phyloP scores from a whole-genome alignment of 2,113 vertebrate genomes.

The Chiloscyllium plagiosum region DNA sequence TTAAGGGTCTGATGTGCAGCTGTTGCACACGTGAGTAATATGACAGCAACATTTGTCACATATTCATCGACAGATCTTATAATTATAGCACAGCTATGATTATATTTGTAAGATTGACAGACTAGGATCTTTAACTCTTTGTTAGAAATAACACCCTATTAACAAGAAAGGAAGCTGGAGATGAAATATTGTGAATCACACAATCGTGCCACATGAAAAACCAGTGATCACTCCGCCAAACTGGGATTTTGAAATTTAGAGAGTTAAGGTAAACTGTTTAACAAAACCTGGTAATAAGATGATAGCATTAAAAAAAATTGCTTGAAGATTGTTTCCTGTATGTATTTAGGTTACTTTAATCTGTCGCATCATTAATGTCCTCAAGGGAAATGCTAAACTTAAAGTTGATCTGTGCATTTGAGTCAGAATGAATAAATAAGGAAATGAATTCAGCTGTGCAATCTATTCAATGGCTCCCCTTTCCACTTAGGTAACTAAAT shows the following conservation, averaged over 20 bases:
- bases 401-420: background rate
- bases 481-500: background rate
- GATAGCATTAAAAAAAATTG: background rate
- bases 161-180: background rate
- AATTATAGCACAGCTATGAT: background rate
- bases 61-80: background rate
- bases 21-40: background rate
- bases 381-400: slow-evolving; percentile 4
- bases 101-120: background rate
- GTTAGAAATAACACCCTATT: background rate
- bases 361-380: background rate
- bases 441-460: background rate
- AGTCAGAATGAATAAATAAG: slow-evolving; percentile 22
- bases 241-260: background rate
- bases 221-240: background rate
- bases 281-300: background rate
- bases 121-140: background rate
- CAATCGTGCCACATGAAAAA: background rate
- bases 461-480: background rate
- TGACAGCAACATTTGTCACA: background rate
- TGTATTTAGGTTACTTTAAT: background rate
- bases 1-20: slow-evolving; percentile 2
- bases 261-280: background rate
- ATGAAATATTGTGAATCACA: background rate
- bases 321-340: background rate